Base-by-base conservation (phyloP, 2,888 invertebrate genomes). In the Zygaena filipendulae region DNA sequence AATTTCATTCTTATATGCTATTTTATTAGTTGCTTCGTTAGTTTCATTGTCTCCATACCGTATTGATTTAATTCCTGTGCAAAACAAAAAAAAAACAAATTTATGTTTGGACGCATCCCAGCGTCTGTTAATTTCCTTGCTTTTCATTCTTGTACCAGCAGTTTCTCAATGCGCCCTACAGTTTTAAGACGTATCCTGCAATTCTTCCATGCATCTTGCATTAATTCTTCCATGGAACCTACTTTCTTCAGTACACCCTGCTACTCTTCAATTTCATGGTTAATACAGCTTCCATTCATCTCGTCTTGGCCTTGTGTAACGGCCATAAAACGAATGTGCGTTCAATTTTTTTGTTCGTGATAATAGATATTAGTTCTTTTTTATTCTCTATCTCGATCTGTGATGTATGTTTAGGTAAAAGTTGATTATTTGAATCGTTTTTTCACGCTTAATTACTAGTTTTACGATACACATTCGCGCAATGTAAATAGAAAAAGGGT, bases 391-490 rank as follows among this genome's bases (percentile, higher is more conserved):
- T 62, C 61, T 69, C 64, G 62, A 75, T 71, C 75, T 77, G 77
- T 77, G 77, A 77, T 77, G 60, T 77, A 74, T 71, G 57, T 68
- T 74, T 74, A 77, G 75, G 75, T 71, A 70, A 74, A 77, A 77
- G 67, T 66, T 66, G 51, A 68, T 69, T 51, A 61, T 62, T 63
- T 62, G 61, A 71, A 69, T 70, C 57, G 52, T 59, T 57, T 52
- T 51, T 48, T 37, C 56, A 59, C 55, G 49, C 51, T 59, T 55
- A 49, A 54, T 56, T 51, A 50, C 47, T 64, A 60, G 59, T 55
- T 62, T 44, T 64, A 64, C 56, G 57, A 49, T 59, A 59, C 51
- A 50, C n/a, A n/a, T n/a, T n/a, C n/a, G n/a, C n/a, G n/a, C n/a
- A n/a, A 22, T 43, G 43, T 44, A 44, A 33, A 46, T 45, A 43